Conservation (phyloP, 2,888 invertebrate genomes). For the Thyatira batis region DNA sequence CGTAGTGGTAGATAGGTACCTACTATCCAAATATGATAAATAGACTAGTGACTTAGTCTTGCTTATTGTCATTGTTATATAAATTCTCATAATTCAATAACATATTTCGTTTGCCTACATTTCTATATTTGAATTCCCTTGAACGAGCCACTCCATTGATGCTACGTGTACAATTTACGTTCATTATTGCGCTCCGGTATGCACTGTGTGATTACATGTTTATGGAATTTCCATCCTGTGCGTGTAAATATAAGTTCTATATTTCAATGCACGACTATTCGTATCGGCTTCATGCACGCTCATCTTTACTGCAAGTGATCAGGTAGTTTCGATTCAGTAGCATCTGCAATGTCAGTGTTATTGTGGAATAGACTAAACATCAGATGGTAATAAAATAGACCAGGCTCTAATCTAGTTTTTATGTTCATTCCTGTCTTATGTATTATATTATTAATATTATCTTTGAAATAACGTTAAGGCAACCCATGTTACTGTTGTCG, state of each 20-base stretch:
- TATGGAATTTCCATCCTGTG: constrained; percentile 49
- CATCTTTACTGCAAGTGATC: not conserved
- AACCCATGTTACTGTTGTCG: not conserved
- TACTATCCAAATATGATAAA: no score
- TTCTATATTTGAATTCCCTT: constrained; percentile 55
- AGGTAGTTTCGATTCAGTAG: not conserved
- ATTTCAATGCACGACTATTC: not conserved
- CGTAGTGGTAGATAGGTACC: no score
- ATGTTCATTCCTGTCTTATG: not conserved
- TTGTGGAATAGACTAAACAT: constrained; percentile 3
- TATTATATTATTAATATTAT: not conserved
- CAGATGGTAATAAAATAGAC: not conserved
- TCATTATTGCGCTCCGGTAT: constrained; percentile 49
- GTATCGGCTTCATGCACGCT: not conserved
- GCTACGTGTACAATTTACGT: constrained; percentile 39
- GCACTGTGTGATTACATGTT: constrained; percentile 44
- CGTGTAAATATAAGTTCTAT: constrained; percentile 18
- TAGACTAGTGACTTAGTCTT: not conserved
- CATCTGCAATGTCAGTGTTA: not conserved
- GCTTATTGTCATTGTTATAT: constrained; percentile 31
- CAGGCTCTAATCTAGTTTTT: not conserved
- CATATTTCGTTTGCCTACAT: constrained; percentile 41
- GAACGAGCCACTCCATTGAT: constrained; percentile 59
- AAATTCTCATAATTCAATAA: constrained; percentile 32
- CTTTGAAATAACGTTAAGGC: not conserved